Evolutionary conservation across 2,797 vertebrate genomes (phyloP), one percentile per base, ranked within the genome.

Genomic region (Hydrocynus forskahlii): DNA sequence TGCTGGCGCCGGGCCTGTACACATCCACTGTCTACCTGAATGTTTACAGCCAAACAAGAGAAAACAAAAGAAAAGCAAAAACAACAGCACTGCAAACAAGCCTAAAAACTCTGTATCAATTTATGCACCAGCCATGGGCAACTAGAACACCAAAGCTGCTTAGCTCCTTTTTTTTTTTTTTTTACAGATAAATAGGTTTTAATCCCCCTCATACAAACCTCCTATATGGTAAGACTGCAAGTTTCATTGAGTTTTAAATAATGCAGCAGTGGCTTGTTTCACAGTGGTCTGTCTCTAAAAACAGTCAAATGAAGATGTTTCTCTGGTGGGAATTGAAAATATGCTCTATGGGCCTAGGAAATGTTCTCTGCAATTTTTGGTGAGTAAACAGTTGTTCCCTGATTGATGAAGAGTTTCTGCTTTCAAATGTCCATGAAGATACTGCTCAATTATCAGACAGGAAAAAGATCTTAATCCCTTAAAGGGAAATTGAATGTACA

Each of bases 231-330:
- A 23, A 16, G 12, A 74, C 63, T 74, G n/a, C 21, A 21, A 69
- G 63, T 63, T 68, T 68, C 82, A 82, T 59, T 78, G 43, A 77
- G 76, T 70, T 67, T 73, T 80, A 83, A 81, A 85, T 83, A 81
- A 85, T 83, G 69, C 74, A 82, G 66, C 55, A 52, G 25, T 55
- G 50, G 21, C 43, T n/a, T 63, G 63, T 43, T 74, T 68, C 62
- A 45, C 38, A 62, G 73, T 60, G 50, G 70, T 82, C 83, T 72
- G 77, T 75, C 69, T 82, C 38, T 73, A n/a, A 72, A 76, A 72
- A 52, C 52, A 69, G 38, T 78, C 64, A 81, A 43, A 79, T 52
- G 35, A 17, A 64, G 63, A 83, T 69, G 5, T 72, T 45, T 83
- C 54, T 17, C 78, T 29, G 52, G 57, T 73, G 75, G 64, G 52